A percentile compares a stretch with the other conserved stretches of the same genome.
Conservation (phyloP, 2,888 invertebrate species). For the Drosophila nr. perissopoda region DNA sequence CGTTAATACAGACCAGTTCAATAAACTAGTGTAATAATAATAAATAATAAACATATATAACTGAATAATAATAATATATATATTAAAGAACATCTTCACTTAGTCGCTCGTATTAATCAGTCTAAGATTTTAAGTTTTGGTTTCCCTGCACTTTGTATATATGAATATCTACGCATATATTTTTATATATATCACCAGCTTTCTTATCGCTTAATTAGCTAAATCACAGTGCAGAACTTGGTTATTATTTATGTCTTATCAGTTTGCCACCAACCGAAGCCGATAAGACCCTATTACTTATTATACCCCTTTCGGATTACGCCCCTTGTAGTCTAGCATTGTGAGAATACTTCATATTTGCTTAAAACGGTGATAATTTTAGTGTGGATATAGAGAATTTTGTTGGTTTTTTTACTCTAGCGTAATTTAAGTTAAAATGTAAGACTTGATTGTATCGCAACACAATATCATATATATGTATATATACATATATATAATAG, state of each 20-base stretch:
- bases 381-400: not conserved
- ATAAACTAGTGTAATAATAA: not conserved
- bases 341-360: not conserved
- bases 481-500: not conserved
- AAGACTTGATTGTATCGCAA: not conserved
- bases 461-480: not conserved
- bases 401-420: not conserved
- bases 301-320: not conserved
- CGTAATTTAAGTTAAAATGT: not conserved
- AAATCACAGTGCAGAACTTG: slow-evolving; percentile 24
- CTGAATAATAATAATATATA: not conserved
- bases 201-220: slow-evolving; percentile 33
- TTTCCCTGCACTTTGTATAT: not conserved
- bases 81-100: not conserved
- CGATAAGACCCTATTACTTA: slow-evolving; percentile 38
- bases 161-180: not conserved
- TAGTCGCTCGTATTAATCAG: not conserved
- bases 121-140: not conserved
- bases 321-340: not conserved
- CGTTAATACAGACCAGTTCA: not conserved
- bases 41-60: not conserved
- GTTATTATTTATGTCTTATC: slow-evolving; percentile 7
- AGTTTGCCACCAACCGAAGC: slow-evolving; percentile 10
- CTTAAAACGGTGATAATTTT: not conserved
- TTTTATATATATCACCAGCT: not conserved